Evolutionary conservation across 2,113 vertebrate genomes (phyloP).

Genomic region (Oncorhynchus nerka): DNA sequence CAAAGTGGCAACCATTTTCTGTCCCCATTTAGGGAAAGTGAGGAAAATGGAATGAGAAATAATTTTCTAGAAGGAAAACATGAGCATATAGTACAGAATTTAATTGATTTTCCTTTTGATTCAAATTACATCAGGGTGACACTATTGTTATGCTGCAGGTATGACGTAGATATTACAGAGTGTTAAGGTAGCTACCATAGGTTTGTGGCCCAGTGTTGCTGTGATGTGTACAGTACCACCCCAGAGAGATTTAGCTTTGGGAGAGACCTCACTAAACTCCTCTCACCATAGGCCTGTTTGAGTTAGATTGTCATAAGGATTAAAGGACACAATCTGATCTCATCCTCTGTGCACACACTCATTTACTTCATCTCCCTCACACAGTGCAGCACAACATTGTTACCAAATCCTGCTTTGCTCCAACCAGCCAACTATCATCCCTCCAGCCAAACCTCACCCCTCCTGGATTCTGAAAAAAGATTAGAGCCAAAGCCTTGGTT

Average conservation of each 20-base stretch:
- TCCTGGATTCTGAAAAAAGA: neutral
- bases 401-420: neutral
- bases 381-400: neutral
- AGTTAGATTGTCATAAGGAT: neutral
- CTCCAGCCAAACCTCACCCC: neutral
- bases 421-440: neutral
- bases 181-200: too few relatives aligned
- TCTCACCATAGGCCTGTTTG: neutral
- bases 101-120: too few relatives aligned
- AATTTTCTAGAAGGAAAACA: too few relatives aligned
- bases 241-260: neutral
- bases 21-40: neutral
- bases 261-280: neutral
- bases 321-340: neutral
- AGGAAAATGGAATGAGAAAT: too few relatives aligned
- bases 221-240: too few relatives aligned
- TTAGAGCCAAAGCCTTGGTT: neutral
- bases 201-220: too few relatives aligned
- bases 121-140: too few relatives aligned
- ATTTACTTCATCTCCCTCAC: constrained; percentile 7
- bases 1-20: neutral
- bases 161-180: too few relatives aligned
- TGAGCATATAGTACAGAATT: too few relatives aligned
- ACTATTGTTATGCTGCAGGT: too few relatives aligned
- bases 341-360: neutral